Evolutionary conservation across 2,888 invertebrate genomes (phyloP), one percentile per base, ranked within the genome.

Genomic region (Mesochorus sp.): DNA sequence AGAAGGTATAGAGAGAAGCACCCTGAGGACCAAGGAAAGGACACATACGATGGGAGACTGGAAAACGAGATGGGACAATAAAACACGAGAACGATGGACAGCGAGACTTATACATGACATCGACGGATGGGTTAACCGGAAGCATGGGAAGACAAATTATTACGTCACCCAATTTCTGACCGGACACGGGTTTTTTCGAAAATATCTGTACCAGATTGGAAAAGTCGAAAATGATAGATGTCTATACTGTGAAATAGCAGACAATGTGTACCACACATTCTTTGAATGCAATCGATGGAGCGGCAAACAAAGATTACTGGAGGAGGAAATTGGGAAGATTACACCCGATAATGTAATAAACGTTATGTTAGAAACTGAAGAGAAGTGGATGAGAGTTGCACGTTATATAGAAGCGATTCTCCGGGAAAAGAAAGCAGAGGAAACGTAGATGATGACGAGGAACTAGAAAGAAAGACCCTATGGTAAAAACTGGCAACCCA

Each of bases 141-240:
- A 31, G 2, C 68, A 71, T 14, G 76, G 53, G 2, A 74, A 80
- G 1, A 70, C 79, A 3, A 61, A 73, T 17, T 84, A 73, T 42
- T 81, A 81, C 74, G 34, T 82, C 0, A 84, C 82, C 3, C 83
- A 84, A 71, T 51, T 83, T 14, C 73, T 84, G 1, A 80, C 79
- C 3, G 83, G 80, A 4, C 83, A 84, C 55, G 83, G 83, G 4
- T 76, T 67, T 34, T 85, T 85, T 57, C 53, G 51, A 1, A 10
- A 19, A 24, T 84, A 83, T 67, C 76, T 84, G 3, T 34, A 72
- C 34, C 75, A 6, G 17, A 78, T 81, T 57, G 73, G 67, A 5
- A 73, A 68, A n/a, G 53, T 37, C 14, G 42, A 55, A 0, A 59
- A 44, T 14, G 79, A 78, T 6, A 12, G 5, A 10, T 81, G 82